Percentiles rank a stretch among this genome's conserved stretches.
These are phyloP conservation scores for Phylloscopus whistleri DNA, from an alignment of 2,113 vertebrate species.

Conservation along the genomic window DNA sequence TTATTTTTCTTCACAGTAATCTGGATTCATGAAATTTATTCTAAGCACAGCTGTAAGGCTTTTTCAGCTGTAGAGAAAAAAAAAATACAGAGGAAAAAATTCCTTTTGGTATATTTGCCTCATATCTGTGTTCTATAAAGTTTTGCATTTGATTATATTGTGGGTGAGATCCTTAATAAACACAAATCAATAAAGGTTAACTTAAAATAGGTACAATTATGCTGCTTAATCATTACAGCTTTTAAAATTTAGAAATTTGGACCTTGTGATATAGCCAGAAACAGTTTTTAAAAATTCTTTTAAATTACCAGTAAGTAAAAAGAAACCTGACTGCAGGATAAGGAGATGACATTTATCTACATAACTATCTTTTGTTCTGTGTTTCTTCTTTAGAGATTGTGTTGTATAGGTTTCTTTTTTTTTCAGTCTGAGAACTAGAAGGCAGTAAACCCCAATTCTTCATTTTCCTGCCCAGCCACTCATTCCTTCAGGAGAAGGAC, in stretches of 20 bases:
- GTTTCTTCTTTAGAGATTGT: not conserved
- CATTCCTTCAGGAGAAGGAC: accelerated
- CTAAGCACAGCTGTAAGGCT: not conserved
- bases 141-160: not conserved
- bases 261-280: not conserved
- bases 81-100: not conserved
- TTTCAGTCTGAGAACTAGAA: not conserved
- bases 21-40: not conserved
- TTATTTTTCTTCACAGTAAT: constrained; percentile 8
- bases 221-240: not conserved
- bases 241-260: not conserved
- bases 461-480: not conserved
- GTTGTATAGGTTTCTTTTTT: not conserved
- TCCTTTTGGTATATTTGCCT: not conserved
- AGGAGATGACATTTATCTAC: not conserved
- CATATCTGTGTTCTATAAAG: not conserved
- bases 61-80: not conserved
- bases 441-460: not conserved
- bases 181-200: not conserved
- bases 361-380: not conserved
- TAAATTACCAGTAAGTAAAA: not conserved
- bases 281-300: not conserved
- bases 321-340: not conserved
- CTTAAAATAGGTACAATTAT: not conserved
- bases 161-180: not conserved